A percentile compares a stretch with the other conserved stretches of the same genome.
Evolutionary conservation across 2,113 vertebrate genomes (phyloP).

Genomic region (Mugil cephalus): DNA sequence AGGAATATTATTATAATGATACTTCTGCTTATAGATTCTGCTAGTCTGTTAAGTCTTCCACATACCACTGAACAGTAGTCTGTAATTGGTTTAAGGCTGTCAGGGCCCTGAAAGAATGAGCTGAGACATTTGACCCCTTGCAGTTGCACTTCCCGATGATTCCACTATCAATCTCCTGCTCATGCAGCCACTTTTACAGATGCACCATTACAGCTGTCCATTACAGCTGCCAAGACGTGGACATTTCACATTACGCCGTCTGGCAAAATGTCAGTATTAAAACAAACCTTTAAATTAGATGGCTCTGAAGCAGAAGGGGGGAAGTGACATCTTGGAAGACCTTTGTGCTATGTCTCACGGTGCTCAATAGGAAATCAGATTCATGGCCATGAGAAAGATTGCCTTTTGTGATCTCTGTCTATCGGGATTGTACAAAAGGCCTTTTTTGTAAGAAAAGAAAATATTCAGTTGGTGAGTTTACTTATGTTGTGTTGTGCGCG

Average conservation of each 20-base stretch:
- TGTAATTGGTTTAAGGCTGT: constrained; percentile 72
- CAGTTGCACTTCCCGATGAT: neutral
- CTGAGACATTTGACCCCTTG: constrained; percentile 55
- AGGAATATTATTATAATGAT: constrained; percentile 94
- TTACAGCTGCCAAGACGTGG: constrained; percentile 18
- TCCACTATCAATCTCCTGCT: constrained; percentile 41
- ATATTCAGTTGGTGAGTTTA: too few species aligned
- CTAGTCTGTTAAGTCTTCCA: constrained; percentile 53
- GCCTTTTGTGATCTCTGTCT: neutral
- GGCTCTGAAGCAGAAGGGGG: neutral
- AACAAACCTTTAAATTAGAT: constrained; percentile 15
- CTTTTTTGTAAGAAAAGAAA: neutral
- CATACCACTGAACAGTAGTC: constrained; percentile 74
- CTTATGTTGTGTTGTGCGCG: too few species aligned
- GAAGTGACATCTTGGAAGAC: neutral
- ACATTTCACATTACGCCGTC: neutral
- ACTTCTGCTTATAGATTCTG: constrained; percentile 54
- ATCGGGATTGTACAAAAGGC: neutral
- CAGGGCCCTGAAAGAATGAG: constrained; percentile 43
- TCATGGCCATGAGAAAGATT: neutral
- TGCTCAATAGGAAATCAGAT: neutral
- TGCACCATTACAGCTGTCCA: constrained; percentile 23
- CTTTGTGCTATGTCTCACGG: neutral
- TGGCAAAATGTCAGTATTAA: constrained; percentile 18
- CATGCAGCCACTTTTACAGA: neutral